Percentiles rank a stretch among this genome's conserved stretches.
Evolutionary conservation across 2,113 vertebrate genomes (phyloP).

Genomic region (Tichodroma muraria): DNA sequence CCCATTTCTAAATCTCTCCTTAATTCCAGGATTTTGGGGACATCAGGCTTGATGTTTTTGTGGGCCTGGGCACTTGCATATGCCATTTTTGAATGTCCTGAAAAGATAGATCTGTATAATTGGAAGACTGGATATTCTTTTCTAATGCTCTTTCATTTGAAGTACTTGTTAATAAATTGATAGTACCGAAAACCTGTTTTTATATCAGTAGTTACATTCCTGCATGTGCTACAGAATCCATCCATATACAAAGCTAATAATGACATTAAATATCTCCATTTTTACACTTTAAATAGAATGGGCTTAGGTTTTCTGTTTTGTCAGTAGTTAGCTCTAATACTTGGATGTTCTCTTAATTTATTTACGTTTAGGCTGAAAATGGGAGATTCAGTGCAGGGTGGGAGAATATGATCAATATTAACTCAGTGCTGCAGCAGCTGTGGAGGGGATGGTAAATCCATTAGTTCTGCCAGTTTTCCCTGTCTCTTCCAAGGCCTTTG

Average conservation of each 20-base stretch:
- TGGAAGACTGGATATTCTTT: neutral
- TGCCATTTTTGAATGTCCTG: neutral
- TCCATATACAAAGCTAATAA: neutral
- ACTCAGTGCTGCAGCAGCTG: neutral
- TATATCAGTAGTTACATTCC: neutral
- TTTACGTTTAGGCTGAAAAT: neutral
- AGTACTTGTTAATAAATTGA: neutral
- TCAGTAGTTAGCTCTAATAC: neutral
- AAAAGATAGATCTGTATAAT: neutral
- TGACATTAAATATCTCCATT: neutral
- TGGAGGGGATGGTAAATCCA: neutral
- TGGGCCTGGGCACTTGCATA: neutral
- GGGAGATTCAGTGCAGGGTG: neutral
- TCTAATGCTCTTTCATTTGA: neutral
- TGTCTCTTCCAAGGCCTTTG: neutral
- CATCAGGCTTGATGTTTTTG: neutral
- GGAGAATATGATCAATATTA: neutral
- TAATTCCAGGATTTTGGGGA: neutral
- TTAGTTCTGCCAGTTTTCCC: neutral
- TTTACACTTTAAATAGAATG: neutral
- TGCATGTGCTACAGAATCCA: neutral
- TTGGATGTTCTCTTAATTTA: neutral
- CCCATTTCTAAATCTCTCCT: neutral
- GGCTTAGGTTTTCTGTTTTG: neutral
- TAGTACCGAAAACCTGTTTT: neutral